Percentiles rank a stretch among this genome's conserved stretches.
Conservation (phyloP, 2,113 vertebrate genomes). For the Oncorhynchus mykiss region DNA sequence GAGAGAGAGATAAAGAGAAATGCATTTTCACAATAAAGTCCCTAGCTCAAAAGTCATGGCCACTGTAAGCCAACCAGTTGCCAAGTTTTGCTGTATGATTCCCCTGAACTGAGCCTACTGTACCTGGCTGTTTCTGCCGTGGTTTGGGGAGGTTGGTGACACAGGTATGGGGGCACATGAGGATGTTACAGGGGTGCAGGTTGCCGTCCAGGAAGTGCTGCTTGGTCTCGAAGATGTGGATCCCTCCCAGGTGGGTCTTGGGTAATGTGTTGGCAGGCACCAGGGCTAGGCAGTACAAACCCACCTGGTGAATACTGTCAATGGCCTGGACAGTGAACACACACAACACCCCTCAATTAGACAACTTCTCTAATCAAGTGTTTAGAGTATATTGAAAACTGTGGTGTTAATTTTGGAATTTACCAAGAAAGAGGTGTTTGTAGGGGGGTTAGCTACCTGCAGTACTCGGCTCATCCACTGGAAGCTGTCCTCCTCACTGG, state of each 20-base stretch:
- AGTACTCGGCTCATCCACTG: constrained; percentile 98
- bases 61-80: neutral
- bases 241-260: constrained; percentile 94
- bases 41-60: too few relatives aligned
- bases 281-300: constrained; percentile 93
- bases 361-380: neutral
- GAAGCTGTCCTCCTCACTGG: constrained; percentile 95
- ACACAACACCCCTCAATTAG: neutral
- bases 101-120: too few relatives aligned
- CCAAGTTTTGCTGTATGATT: too few relatives aligned
- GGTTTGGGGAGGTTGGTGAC: constrained; percentile 98
- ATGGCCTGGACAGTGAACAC: constrained; percentile 79
- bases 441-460: constrained; percentile 74
- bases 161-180: constrained; percentile 97
- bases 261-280: constrained; percentile 96
- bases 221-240: constrained; percentile 95
- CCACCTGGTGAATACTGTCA: constrained; percentile 98
- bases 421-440: neutral
- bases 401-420: neutral
- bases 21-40: too few relatives aligned
- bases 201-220: constrained; percentile 94
- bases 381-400: too few relatives aligned
- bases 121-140: constrained; percentile 95
- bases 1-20: neutral
- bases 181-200: constrained; percentile 96